A percentile compares a stretch with the other conserved stretches of the same genome.
Conservation (phyloP, 2,113 vertebrate genomes). For the Opisthocomus hoazin region DNA sequence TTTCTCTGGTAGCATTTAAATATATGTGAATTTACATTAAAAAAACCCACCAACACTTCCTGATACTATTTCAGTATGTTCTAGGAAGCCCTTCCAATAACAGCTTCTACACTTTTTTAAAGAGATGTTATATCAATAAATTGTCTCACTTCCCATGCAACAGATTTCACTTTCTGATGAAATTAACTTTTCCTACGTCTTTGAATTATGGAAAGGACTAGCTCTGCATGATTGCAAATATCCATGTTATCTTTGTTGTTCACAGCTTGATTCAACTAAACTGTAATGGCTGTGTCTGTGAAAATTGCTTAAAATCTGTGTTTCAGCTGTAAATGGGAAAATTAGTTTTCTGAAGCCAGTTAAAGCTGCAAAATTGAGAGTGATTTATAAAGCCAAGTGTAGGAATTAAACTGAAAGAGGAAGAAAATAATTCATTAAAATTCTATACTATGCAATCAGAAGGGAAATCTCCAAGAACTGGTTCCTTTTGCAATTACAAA, state of each 20-base stretch:
- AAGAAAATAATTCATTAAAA: neutral
- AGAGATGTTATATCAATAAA: neutral
- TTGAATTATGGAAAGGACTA: neutral
- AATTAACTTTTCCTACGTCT: neutral
- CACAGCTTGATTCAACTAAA: slow-evolving; percentile 43
- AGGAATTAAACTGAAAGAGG: neutral
- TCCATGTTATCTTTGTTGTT: neutral
- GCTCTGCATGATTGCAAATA: slow-evolving; percentile 26
- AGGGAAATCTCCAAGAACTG: neutral
- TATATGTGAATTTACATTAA: neutral
- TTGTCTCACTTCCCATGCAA: neutral
- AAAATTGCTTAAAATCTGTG: slow-evolving; percentile 39
- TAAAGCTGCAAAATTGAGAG: neutral
- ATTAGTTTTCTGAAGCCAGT: slow-evolving; percentile 9
- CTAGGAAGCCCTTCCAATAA: slow-evolving; percentile 2
- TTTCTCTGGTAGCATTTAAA: neutral
- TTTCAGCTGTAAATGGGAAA: slow-evolving; percentile 18
- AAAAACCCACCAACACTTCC: neutral
- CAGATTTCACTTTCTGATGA: neutral
- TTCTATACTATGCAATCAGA: slow-evolving; percentile 13
- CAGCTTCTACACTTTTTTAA: neutral
- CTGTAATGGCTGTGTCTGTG: slow-evolving; percentile 58
- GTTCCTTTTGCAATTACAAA: neutral
- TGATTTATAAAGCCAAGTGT: neutral
- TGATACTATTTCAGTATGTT: neutral